These are phyloP conservation scores for Cephus rjabovi DNA, from an alignment of 2,888 invertebrate species.

Conservation along the genomic window DNA sequence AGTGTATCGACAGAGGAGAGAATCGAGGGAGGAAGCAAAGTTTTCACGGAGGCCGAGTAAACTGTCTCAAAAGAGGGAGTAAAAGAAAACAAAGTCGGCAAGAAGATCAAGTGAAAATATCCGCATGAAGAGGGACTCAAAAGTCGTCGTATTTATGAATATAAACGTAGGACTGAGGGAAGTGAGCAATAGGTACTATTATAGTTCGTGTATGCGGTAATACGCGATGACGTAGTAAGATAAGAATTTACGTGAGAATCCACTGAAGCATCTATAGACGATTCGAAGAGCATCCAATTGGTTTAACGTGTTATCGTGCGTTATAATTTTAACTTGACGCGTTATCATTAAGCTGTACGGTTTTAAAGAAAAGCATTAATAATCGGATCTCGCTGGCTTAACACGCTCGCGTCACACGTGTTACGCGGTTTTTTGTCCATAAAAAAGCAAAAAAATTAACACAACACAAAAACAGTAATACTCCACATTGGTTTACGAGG, in stretches of 20 bases:
- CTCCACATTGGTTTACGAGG: background rate
- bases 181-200: background rate
- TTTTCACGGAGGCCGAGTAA: background rate
- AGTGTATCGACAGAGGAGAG: background rate
- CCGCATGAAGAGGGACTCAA: background rate
- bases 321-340: background rate
- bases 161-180: background rate
- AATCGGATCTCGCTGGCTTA: background rate
- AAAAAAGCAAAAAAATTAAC: background rate
- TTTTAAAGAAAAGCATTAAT: background rate
- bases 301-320: background rate
- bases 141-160: background rate
- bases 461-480: background rate
- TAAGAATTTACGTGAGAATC: background rate
- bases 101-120: too few relatives aligned
- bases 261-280: background rate
- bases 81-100: background rate
- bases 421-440: background rate
- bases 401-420: background rate
- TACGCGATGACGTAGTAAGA: background rate
- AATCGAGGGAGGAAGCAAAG: background rate
- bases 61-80: background rate
- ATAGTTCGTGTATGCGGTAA: background rate
- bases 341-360: background rate
- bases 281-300: background rate